Conservation (phyloP, 2,797 vertebrate genomes). For the Florisuga fusca region DNA sequence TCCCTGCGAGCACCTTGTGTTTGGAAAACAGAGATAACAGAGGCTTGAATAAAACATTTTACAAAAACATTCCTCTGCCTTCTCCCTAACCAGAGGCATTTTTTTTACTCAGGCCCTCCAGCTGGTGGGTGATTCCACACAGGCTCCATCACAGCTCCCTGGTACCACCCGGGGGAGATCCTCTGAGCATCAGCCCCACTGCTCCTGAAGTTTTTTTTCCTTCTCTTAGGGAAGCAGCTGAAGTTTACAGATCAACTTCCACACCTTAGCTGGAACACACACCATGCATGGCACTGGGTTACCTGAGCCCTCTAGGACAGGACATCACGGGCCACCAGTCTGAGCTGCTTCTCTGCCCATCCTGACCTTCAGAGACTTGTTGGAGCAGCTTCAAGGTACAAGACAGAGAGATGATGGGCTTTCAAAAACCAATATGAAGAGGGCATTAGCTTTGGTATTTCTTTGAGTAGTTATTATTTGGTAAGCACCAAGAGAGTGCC, state of each 20-base stretch:
- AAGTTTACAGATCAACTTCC: not conserved
- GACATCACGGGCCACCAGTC: fast-evolving
- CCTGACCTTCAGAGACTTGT: not conserved
- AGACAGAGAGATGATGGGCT: not conserved
- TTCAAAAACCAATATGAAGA: not conserved
- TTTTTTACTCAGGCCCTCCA: not conserved
- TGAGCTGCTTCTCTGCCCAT: not conserved
- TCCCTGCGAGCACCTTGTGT: slow-evolving; percentile 15
- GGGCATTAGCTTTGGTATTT: not conserved
- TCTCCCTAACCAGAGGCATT: not conserved
- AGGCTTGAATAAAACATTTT: not conserved
- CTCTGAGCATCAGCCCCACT: not conserved
- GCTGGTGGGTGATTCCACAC: fast-evolving
- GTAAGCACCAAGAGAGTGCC: not conserved
- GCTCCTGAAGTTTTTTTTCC: not conserved
- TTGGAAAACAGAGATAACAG: not conserved
- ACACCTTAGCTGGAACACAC: not conserved
- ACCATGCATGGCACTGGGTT: fast-evolving
- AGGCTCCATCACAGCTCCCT: not conserved
- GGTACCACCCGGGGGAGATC: not conserved
- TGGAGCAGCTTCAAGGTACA: not conserved
- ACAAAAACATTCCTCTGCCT: not conserved
- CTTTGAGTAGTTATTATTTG: not conserved
- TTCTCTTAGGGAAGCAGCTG: not conserved
- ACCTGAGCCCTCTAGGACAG: not conserved